phyloP scores from a whole-genome alignment of 2,797 vertebrate genomes.

The Darevskia mixta region DNA sequence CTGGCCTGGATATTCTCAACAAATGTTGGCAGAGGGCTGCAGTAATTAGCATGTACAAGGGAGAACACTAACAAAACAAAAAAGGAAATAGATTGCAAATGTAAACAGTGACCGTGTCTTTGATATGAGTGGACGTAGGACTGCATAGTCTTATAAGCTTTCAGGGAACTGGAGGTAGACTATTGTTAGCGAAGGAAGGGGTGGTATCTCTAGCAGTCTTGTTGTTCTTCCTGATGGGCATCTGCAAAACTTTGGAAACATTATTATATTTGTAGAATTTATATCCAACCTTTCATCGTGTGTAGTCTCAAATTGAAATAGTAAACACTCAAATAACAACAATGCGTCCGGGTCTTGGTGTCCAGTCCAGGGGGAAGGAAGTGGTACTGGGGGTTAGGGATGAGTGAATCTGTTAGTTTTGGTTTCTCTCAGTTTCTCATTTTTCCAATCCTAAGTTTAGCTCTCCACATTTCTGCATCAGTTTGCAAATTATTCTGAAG shows the following conservation, averaged over 20 bases:
- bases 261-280: neutral
- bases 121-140: conserved; percentile 39
- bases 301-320: neutral
- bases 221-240: neutral
- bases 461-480: too few relatives aligned
- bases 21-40: conserved; percentile 46
- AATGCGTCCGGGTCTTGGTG: too few relatives aligned
- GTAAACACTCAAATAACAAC: neutral
- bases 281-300: neutral
- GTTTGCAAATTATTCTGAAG: neutral
- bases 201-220: neutral
- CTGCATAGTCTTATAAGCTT: conserved; percentile 32
- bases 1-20: conserved; percentile 32
- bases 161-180: neutral
- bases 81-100: conserved; percentile 62
- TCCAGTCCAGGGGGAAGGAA: neutral
- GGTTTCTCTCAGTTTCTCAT: neutral
- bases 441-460: neutral
- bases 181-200: neutral
- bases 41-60: conserved; percentile 61
- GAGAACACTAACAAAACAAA: conserved; percentile 59
- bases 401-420: neutral
- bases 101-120: conserved; percentile 46
- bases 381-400: neutral
- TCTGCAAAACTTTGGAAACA: conserved; percentile 1